phyloP scores from a whole-genome alignment of 2,797 vertebrate genomes.

The Eidolon dupreanum region DNA sequence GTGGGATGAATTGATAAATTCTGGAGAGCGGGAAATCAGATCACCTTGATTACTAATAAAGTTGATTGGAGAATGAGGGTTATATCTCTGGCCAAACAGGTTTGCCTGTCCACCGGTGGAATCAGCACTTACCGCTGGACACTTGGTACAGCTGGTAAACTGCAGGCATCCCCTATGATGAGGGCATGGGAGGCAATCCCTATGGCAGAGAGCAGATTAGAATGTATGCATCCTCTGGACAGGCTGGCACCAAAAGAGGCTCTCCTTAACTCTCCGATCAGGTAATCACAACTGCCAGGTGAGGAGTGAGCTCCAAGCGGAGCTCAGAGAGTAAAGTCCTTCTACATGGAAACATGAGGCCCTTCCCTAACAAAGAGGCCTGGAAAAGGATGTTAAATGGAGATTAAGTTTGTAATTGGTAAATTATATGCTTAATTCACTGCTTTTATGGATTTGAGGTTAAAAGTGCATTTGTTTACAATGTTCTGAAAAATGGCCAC shows the following conservation, averaged over 20 bases:
- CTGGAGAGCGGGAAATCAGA: not conserved
- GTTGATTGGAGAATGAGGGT: not conserved
- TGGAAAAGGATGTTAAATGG: not conserved
- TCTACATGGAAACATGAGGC: not conserved
- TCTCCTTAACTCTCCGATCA: not conserved
- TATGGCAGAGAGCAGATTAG: not conserved
- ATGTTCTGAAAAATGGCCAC: not conserved
- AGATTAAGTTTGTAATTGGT: not conserved
- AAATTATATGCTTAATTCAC: not conserved
- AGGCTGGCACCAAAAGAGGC: not conserved
- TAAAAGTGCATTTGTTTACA: not conserved
- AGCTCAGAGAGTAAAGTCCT: not conserved
- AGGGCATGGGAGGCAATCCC: no score
- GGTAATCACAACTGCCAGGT: not conserved
- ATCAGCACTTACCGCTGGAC: not conserved
- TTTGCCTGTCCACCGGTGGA: not conserved
- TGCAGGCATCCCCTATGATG: not conserved
- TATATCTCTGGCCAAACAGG: not conserved
- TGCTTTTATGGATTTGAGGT: not conserved
- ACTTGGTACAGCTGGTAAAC: not conserved
- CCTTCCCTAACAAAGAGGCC: not conserved
- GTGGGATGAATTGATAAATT: not conserved
- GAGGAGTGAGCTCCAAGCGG: not conserved
- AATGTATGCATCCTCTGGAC: not conserved
- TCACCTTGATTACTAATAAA: not conserved